Conservation (phyloP, 2,113 vertebrate genomes). For the Toxotes jaculatrix region DNA sequence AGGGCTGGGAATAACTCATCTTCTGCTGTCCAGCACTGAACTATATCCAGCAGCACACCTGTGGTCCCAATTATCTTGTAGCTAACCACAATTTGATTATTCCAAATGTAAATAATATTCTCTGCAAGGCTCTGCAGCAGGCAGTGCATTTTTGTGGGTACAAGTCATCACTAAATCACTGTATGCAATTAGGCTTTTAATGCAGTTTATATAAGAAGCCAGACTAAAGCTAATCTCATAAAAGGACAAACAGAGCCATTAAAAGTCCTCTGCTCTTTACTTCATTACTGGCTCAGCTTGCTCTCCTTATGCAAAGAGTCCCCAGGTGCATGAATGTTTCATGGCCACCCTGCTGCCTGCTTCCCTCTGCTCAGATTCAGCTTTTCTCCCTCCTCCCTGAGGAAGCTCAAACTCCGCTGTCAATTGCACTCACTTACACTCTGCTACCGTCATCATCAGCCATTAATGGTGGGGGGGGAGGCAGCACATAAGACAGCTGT, state of each 20-base stretch:
- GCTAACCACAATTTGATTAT: conserved; percentile 50
- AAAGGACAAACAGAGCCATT: conserved; percentile 71
- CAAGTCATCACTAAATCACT: conserved; percentile 42
- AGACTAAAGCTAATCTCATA: conserved; percentile 61
- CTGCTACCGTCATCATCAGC: conserved; percentile 65
- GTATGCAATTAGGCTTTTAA: conserved; percentile 59
- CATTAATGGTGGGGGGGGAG: conserved; percentile 40
- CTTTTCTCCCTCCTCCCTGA: conserved; percentile 55
- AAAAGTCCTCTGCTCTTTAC: conserved; percentile 72
- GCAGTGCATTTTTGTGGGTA: not conserved
- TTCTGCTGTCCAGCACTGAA: conserved; percentile 40
- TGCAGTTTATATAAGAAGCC: conserved; percentile 55
- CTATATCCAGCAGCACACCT: conserved; percentile 58
- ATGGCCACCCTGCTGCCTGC: conserved; percentile 75
- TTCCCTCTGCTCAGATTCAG: conserved; percentile 51
- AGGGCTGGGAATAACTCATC: conserved; percentile 64
- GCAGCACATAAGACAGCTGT: conserved; percentile 63
- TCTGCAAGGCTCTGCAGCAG: conserved; percentile 24
- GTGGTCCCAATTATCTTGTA: conserved; percentile 53
- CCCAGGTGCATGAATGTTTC: conserved; percentile 83
- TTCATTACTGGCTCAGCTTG: conserved; percentile 74
- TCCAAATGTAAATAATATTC: conserved; percentile 47
- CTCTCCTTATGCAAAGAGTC: conserved; percentile 76
- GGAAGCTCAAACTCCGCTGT: conserved; percentile 69
- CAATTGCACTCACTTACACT: conserved; percentile 72